Base-by-base conservation (phyloP, 1,140 invertebrate genomes). In the Sweltsa coloradensis region DNA sequence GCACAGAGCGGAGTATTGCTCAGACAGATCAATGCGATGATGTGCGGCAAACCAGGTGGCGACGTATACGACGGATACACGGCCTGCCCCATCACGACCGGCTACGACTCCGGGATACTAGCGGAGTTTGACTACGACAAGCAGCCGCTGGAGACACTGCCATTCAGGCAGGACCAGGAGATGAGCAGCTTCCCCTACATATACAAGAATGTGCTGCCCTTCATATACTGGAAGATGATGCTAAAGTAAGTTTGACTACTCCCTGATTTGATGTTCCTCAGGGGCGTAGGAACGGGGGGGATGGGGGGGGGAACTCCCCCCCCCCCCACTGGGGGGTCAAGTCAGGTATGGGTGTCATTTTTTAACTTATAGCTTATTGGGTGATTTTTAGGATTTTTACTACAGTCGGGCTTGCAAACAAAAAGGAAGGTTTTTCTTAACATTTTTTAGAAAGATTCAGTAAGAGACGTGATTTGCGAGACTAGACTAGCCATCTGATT, bases 21-120 rank as follows among this genome's bases (percentile, higher is more conserved):
- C 50, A 61, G 73, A 22, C 94, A 96, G 64, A 66, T 97, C 18
- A 59, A 67, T 6, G 64, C 69, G 18, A 66, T 72, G 2, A 76
- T 95, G 66, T 54, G 69, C 21, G 78, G 78, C 0, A 74, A 76
- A 62, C 50, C 59, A 11, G 62, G 67, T 2, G 57, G 47, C 1
- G 41, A 56, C 16, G 56, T 52, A 16, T 98, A 98, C 62, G 78
- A 94, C 67, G 95, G 95, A 4, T 99, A 99, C 60, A 89, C 94
- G 1, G 94, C 93, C 1, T 99, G 96, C 69, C 96, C 96, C 0
- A 67, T 99, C n/a, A 79, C 97, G 1, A 97, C 93, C 13, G 81
- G 82, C 6, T 82, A 82, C 56, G 69, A 63, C 27, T 78, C 73
- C 48, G 91, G 88, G 59, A 93, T 98, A 51, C 65, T 97, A 51